Evolutionary conservation across 2,113 vertebrate species (phyloP).

Genomic region (Empidonax alnorum): DNA sequence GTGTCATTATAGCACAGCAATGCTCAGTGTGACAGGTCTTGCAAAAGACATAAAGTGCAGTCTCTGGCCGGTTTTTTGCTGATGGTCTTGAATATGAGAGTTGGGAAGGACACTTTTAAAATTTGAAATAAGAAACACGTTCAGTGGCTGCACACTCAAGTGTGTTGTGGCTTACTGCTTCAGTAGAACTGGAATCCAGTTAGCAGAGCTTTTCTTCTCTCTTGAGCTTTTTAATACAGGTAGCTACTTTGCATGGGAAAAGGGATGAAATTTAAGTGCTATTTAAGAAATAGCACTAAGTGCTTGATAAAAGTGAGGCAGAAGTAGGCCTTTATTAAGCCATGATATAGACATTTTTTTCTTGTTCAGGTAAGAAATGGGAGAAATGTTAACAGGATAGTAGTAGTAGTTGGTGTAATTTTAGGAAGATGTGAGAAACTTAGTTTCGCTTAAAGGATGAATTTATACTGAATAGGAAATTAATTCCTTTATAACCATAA

Average conservation of each 20-base stretch:
- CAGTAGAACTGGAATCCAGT: not conserved
- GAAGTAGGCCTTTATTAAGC: not conserved
- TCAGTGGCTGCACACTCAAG: not conserved
- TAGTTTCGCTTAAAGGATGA: not conserved
- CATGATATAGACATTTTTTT: not conserved
- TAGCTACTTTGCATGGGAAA: not conserved
- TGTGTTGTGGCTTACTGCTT: not conserved
- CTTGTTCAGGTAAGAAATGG: not conserved
- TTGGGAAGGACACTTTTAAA: not conserved
- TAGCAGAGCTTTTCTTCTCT: not conserved
- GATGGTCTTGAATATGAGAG: not conserved
- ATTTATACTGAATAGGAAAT: not conserved
- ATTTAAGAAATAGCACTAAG: not conserved
- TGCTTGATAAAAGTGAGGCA: not conserved
- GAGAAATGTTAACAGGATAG: not conserved
- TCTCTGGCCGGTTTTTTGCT: not conserved
- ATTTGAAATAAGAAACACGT: not conserved
- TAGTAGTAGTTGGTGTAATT: not conserved
- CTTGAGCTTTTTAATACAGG: not conserved
- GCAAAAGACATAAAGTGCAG: not conserved
- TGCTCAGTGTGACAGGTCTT: not conserved
- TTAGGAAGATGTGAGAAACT: not conserved
- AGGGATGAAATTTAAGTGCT: not conserved
- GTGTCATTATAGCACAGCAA: not conserved
- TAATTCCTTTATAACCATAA: not conserved